These are phyloP conservation scores for Automeris io DNA, from an alignment of 2,888 invertebrate genomes.

Conservation along the genomic window DNA sequence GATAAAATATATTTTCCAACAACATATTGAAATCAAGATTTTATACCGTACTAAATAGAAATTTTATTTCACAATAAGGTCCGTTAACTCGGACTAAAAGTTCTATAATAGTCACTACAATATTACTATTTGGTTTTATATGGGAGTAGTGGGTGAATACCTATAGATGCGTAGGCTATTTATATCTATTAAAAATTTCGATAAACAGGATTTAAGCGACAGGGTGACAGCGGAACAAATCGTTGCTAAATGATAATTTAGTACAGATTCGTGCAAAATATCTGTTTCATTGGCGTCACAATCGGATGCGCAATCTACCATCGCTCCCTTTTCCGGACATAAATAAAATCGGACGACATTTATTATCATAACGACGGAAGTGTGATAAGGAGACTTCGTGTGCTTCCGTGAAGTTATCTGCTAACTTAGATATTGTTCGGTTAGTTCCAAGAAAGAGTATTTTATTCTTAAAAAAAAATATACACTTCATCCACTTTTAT, in stretches of 20 bases:
- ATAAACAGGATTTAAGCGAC: constrained; percentile 15
- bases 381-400: constrained; percentile 52
- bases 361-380: constrained; percentile 65
- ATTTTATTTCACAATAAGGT: too few species aligned
- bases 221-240: constrained; percentile 52
- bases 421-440: constrained; percentile 9
- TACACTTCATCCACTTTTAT: too few species aligned
- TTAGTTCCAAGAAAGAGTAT: not conserved
- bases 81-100: too few species aligned
- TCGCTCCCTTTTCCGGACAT: constrained; percentile 60
- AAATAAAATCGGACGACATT: constrained; percentile 63
- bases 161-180: too few species aligned
- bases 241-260: constrained; percentile 55
- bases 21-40: too few species aligned
- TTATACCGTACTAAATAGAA: too few species aligned
- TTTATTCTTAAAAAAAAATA: too few species aligned
- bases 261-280: constrained; percentile 51
- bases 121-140: too few species aligned
- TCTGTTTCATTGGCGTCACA: constrained; percentile 54
- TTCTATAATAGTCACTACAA: too few species aligned
- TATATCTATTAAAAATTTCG: not conserved
- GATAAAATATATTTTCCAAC: too few species aligned
- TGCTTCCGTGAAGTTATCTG: constrained; percentile 30
- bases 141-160: too few species aligned
- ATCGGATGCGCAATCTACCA: constrained; percentile 55